Evolutionary conservation across 2,113 vertebrate species (phyloP), one percentile per base, ranked within the genome.

Genomic region (Epinephelus fuscoguttatus): DNA sequence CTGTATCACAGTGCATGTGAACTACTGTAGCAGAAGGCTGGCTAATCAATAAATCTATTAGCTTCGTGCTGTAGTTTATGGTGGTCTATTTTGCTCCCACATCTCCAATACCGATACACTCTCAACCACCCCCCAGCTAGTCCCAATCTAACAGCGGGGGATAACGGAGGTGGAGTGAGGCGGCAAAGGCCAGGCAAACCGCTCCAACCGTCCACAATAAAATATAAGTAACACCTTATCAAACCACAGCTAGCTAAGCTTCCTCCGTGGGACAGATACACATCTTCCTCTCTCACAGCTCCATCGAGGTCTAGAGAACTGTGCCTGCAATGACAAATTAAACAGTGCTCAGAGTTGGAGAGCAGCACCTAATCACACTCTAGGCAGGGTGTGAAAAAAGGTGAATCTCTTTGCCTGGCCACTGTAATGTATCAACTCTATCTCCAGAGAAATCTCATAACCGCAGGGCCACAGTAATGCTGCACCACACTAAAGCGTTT

Each of bases 41-140:
- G 62, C 52, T 55, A 84, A 93, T 95, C 94, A 89, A 94, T 94
- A 94, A 83, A 91, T 93, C 91, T 86, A 91, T 94, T 87, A 88
- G 69, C 70, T 78, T 23, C 50, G 4, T 77, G 77, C 77, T 88
- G 81, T 81, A 70, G 80, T 94, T 92, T 91, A 92, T 86, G 75
- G 88, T 67, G 79, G 84, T 82, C 84, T 75, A 25, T 85, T 88
- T 81, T 87, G 60, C 78, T 68, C 57, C 73, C 67, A 42, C 61
- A 69, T 75, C 56, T 66, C 72, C 63, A 25, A 17, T 67, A 71
- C 79, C 71, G 82, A 89, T 88, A 66, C 30, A 64, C 70, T 76
- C 42, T 76, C 62, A 78, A 56, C 62, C 52, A n/a, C 42, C 61
- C 74, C 13, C 12, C 25, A 42, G 60, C 50, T 17, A 50, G 60